These are phyloP conservation scores for Brachymystax lenok DNA, from an alignment of 2,797 vertebrate species.

Conservation along the genomic window DNA sequence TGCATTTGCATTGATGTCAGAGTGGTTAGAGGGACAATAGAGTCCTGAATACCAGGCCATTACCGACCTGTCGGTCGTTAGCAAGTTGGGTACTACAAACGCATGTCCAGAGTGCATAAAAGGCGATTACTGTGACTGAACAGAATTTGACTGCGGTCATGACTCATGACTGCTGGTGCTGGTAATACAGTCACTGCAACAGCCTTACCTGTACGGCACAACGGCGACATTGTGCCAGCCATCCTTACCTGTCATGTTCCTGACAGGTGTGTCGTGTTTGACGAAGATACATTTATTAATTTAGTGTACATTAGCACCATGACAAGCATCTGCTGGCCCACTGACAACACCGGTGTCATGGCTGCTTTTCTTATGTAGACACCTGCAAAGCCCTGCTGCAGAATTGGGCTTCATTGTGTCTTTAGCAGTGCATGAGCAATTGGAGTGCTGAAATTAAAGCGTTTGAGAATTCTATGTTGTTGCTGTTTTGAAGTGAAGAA, in stretches of 20 bases:
- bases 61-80: too few species aligned
- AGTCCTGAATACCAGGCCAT: too few species aligned
- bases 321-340: slow-evolving; percentile 57
- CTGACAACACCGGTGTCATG: slow-evolving; percentile 34
- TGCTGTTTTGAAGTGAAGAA: slow-evolving; percentile 6
- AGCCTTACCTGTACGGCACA: too few species aligned
- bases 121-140: too few species aligned
- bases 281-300: slow-evolving; percentile 62
- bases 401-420: slow-evolving; percentile 21
- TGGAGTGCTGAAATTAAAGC: slow-evolving; percentile 25
- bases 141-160: too few species aligned
- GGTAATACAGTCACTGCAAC: too few species aligned
- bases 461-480: slow-evolving; percentile 3
- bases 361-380: slow-evolving; percentile 18
- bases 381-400: slow-evolving; percentile 47
- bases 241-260: slow-evolving; percentile 32
- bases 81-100: too few species aligned
- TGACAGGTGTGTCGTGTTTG: slow-evolving; percentile 55
- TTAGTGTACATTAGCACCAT: slow-evolving; percentile 59
- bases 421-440: slow-evolving; percentile 11
- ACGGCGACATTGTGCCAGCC: too few species aligned
- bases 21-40: too few species aligned
- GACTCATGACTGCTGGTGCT: too few species aligned
- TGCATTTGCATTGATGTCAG: too few species aligned
- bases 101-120: too few species aligned